A percentile compares a stretch with the other conserved stretches of the same genome.
Conservation (phyloP, 2,888 invertebrate genomes). For the Metopia argyrocephala region DNA sequence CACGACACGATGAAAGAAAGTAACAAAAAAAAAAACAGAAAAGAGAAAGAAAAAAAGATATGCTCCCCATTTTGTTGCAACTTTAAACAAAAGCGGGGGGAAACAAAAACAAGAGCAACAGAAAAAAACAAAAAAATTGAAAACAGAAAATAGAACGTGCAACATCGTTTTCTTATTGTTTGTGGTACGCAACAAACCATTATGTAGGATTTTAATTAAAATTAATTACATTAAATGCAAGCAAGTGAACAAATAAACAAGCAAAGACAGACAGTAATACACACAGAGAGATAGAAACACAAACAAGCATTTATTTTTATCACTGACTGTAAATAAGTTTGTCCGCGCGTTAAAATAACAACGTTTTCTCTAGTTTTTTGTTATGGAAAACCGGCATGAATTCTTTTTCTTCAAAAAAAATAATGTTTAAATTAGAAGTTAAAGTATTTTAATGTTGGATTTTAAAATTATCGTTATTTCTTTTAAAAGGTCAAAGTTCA, state of each 20-base stretch:
- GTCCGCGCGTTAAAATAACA: constrained; percentile 1
- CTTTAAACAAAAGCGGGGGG: constrained; percentile 45
- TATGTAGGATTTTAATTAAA: constrained; percentile 77
- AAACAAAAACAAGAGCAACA: constrained; percentile 4
- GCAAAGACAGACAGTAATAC: neutral
- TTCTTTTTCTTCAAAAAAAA: neutral
- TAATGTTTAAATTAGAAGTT: constrained; percentile 23
- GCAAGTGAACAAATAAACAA: constrained; percentile 69
- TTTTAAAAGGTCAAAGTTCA: constrained; percentile 40
- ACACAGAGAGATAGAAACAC: neutral
- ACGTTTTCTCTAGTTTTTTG: neutral
- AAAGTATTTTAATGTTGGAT: constrained; percentile 3
- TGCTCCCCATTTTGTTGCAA: constrained; percentile 14
- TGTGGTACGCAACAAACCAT: constrained; percentile 66
- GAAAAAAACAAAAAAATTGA: constrained; percentile 13
- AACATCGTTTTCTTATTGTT: constrained; percentile 49
- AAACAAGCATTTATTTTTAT: constrained; percentile 34
- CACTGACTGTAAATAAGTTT: neutral
- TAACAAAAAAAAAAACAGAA: neutral
- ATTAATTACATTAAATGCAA: constrained; percentile 78
- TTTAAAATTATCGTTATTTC: neutral
- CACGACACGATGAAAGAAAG: neutral
- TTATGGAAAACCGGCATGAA: constrained; percentile 21
- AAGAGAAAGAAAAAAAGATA: neutral
- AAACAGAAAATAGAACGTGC: constrained; percentile 36